These are phyloP conservation scores for Erebia aethiops DNA, from an alignment of 2,888 invertebrate species.

Conservation along the genomic window DNA sequence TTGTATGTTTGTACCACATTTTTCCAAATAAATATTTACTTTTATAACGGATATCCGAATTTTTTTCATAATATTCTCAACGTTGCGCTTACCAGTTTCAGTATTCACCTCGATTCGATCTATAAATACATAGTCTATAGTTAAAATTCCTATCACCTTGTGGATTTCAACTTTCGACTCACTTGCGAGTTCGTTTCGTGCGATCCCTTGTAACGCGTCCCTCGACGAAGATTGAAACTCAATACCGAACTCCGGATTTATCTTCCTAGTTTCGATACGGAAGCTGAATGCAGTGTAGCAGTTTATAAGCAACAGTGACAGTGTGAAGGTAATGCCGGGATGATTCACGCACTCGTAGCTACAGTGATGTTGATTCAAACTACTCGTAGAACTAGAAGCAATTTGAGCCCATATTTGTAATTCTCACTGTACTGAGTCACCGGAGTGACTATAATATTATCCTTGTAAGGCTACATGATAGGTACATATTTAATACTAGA, in stretches of 20 bases:
- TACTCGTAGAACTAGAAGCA: no score
- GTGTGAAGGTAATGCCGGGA: background rate
- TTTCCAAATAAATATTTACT: no score
- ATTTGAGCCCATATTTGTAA: no score
- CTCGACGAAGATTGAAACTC: background rate
- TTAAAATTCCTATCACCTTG: background rate
- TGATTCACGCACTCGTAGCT: background rate
- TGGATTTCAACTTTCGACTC: background rate
- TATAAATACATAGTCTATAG: background rate
- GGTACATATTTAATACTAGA: no score
- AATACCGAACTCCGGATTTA: background rate
- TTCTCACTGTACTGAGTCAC: no score
- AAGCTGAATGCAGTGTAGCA: background rate
- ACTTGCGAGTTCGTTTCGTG: background rate
- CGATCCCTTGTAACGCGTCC: background rate
- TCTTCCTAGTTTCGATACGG: background rate
- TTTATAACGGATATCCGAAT: no score
- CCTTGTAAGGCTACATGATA: no score
- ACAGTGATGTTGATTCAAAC: background rate
- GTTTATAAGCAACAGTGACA: background rate
- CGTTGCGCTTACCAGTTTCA: no score
- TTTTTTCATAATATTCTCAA: no score
- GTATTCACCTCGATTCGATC: no score
- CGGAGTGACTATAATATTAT: no score
- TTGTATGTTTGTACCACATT: no score